Percentiles rank a stretch among this genome's conserved stretches.
Conservation (phyloP, 2,797 vertebrate genomes). For the Tympanoctomys barrerae region DNA sequence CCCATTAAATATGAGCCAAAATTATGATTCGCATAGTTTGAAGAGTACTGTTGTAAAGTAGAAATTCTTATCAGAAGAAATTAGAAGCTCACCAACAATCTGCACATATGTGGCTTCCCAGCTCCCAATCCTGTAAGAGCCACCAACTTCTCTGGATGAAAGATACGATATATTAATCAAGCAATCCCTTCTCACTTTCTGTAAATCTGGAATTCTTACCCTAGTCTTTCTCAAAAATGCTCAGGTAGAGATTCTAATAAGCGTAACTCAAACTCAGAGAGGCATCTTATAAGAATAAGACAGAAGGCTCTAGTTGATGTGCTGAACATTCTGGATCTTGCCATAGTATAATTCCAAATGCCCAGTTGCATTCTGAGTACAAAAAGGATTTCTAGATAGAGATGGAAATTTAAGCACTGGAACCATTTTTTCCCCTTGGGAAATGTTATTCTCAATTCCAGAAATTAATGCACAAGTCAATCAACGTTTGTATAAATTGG, state of each 20-base stretch:
- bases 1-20: not conserved
- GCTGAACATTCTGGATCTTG: not conserved
- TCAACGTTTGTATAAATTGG: not conserved
- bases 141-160: not conserved
- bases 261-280: not conserved
- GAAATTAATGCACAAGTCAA: not conserved
- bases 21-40: not conserved
- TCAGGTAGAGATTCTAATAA: not conserved
- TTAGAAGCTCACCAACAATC: not conserved
- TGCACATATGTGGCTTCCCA: not conserved
- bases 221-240: not conserved
- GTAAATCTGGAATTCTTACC: not conserved
- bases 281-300: not conserved
- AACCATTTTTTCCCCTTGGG: not conserved
- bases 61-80: constrained; percentile 1
- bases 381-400: not conserved
- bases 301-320: not conserved
- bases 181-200: not conserved
- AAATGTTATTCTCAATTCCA: not conserved
- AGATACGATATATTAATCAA: not conserved
- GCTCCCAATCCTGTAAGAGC: not conserved
- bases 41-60: not conserved
- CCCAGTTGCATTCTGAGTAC: not conserved
- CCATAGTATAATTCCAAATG: not conserved
- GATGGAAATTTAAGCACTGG: not conserved